Evolutionary conservation across 1,140 invertebrate genomes (phyloP), one percentile per base, ranked within the genome.

Genomic region (Bombus turneri): DNA sequence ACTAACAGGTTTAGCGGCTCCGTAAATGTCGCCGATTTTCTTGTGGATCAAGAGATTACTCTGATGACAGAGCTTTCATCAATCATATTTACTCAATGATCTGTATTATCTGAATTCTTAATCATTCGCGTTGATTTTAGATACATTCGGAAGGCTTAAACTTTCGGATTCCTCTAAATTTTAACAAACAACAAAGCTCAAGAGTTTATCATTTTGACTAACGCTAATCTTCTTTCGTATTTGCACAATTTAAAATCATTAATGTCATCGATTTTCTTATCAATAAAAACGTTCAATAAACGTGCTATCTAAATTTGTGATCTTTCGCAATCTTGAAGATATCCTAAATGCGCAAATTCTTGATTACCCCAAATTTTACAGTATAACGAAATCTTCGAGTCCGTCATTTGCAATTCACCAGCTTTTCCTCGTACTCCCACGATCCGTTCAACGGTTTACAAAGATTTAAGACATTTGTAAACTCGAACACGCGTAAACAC

Each of bases 381-480:
- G 6, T 53, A 53, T 13, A 53, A 53, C 47, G 66, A 39, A 69
- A 3, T 39, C 15, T 74, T 22, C 15, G 12, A 34, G 41, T 13
- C 12, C 59, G 4, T 62, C 25, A 62, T 62, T 62, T 62, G 0
- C 59, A 62, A 62, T 62, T 62, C 62, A 18, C 69, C 72, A 53
- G 72, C 43, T 83, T 75, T 82, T 59, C 41, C 83, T 76, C 64
- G 66, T 59, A 59, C 71, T 87, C 75, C 68, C 74, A 57, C 81
- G 68, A 76, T 88, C 25, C 76, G 86, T 75, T 79, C 83, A 68
- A 66, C 31, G 57, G 73, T 88, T 81, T 62, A 64, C 77, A 43
- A 68, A 76, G 80, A 88, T 86, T 89, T 86, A 86, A 80, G 77
- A 62, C 80, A 81, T 72, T 81, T 69, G 64, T 71, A 76, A 78